These are phyloP conservation scores for Natator depressus DNA, from an alignment of 2,113 vertebrate genomes.

Conservation along the genomic window DNA sequence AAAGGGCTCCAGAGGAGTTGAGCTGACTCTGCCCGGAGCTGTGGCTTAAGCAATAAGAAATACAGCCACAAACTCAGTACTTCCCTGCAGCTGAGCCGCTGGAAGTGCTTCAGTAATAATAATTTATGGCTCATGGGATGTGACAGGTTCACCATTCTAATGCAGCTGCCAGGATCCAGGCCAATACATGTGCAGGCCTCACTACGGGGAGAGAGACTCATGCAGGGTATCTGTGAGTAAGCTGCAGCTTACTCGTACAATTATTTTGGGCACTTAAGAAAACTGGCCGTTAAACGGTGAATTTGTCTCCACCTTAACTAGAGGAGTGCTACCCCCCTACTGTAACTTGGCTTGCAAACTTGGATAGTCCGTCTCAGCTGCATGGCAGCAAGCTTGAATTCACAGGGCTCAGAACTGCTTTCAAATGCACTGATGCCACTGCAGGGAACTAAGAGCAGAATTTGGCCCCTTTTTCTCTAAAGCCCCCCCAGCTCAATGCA, in stretches of 20 bases:
- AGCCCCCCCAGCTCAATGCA: background rate
- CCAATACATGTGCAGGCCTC: background rate
- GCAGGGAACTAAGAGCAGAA: background rate
- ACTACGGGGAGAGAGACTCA: too few species aligned
- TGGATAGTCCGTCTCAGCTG: background rate
- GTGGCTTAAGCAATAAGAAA: too few species aligned
- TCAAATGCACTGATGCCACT: background rate
- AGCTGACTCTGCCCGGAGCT: background rate
- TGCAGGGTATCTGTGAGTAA: background rate
- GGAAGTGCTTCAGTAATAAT: background rate
- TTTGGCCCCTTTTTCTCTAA: background rate
- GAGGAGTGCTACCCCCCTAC: background rate
- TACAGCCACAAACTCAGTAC: background rate
- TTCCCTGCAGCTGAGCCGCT: background rate
- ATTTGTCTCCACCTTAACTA: background rate
- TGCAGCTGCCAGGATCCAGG: background rate
- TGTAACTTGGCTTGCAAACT: background rate
- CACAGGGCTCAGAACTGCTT: background rate
- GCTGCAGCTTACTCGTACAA: background rate
- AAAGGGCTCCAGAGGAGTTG: background rate
- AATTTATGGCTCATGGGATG: background rate
- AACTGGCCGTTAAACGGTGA: background rate
- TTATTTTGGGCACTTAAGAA: background rate
- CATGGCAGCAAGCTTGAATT: background rate
- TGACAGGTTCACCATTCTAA: background rate